These are phyloP conservation scores for Azorinus chamasolen DNA, from an alignment of 2,888 invertebrate species.

Conservation along the genomic window DNA sequence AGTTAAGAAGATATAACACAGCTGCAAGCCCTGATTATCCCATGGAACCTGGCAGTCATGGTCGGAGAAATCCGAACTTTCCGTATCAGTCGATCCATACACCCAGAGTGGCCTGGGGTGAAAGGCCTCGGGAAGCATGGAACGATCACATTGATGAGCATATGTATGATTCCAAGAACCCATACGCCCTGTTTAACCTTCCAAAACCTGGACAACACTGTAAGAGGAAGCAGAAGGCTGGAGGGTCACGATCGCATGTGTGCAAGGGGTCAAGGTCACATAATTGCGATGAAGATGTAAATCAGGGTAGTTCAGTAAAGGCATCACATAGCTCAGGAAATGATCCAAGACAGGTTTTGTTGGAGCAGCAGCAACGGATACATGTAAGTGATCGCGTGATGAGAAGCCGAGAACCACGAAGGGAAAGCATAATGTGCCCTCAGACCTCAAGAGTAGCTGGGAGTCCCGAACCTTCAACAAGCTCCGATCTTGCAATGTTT, in stretches of 20 bases:
- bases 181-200: constrained; percentile 77
- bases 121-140: constrained; percentile 51
- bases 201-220: constrained; percentile 60
- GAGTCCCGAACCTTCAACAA: constrained; percentile 43
- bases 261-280: background rate
- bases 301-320: too few species aligned
- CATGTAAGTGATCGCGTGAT: too few species aligned
- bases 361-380: too few species aligned
- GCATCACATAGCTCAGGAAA: too few species aligned
- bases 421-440: too few species aligned
- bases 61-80: constrained; percentile 50
- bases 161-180: constrained; percentile 72
- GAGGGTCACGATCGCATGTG: too few species aligned
- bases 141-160: constrained; percentile 51
- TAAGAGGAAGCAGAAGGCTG: constrained; percentile 39
- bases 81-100: constrained; percentile 51
- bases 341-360: too few species aligned
- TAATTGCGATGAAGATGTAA: background rate
- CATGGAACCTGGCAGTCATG: too few species aligned
- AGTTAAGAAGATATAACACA: constrained; percentile 4
- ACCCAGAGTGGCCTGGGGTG: constrained; percentile 56
- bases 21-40: background rate
- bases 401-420: too few species aligned
- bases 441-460: too few species aligned
- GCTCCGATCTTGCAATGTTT: constrained; percentile 10